phyloP scores from a whole-genome alignment of 2,113 vertebrate genomes.

The Austrofundulus limnaeus region DNA sequence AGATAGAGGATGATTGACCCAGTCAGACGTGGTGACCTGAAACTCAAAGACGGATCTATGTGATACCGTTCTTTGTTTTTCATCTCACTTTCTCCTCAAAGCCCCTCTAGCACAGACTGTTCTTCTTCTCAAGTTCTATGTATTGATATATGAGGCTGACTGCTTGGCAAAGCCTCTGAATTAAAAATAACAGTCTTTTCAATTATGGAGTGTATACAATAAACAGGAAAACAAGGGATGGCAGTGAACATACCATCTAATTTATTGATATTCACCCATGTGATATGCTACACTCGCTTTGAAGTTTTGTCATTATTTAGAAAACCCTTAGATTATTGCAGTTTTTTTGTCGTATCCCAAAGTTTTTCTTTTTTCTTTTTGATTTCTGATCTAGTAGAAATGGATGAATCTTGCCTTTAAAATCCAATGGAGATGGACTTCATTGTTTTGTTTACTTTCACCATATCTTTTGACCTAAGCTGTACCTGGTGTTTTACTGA shows the following conservation, averaged over 20 bases:
- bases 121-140: slow-evolving; percentile 17
- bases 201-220: slow-evolving; percentile 20
- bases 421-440: background rate
- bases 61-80: slow-evolving; percentile 60
- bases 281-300: slow-evolving; percentile 12
- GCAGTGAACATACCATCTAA: slow-evolving; percentile 46
- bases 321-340: slow-evolving; percentile 2
- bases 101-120: slow-evolving; percentile 37
- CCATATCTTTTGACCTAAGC: background rate
- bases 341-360: background rate
- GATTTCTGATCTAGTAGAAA: slow-evolving; percentile 13
- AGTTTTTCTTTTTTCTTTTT: background rate
- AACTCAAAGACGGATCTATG: slow-evolving; percentile 65
- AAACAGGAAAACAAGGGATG: slow-evolving; percentile 14
- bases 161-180: slow-evolving; percentile 22
- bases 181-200: slow-evolving; percentile 43
- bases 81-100: slow-evolving; percentile 44
- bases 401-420: slow-evolving; percentile 28
- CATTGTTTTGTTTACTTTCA: slow-evolving; percentile 5
- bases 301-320: slow-evolving; percentile 12
- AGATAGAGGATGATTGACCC: slow-evolving; percentile 46
- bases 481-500: slow-evolving; percentile 5
- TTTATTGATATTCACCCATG: slow-evolving; percentile 41
- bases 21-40: slow-evolving; percentile 60
- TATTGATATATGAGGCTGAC: slow-evolving; percentile 25